Evolutionary conservation across 2,113 vertebrate species (phyloP).

Genomic region (Himantopus leucocephalus): DNA sequence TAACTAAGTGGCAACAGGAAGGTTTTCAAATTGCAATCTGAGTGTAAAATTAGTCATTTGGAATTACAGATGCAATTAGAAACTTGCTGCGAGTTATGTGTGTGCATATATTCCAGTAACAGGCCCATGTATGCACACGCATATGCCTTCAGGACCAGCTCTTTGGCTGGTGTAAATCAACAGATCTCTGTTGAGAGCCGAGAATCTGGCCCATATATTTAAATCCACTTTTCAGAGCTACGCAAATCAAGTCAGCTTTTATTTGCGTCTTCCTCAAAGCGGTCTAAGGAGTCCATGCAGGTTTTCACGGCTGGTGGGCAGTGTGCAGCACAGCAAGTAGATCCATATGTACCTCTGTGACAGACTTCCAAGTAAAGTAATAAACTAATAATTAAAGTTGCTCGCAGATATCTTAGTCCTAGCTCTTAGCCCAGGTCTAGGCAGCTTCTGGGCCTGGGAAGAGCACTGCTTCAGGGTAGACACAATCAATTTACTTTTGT

Average conservation of each 20-base stretch:
- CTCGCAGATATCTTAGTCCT: not conserved
- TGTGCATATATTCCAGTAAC: not conserved
- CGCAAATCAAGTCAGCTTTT: not conserved
- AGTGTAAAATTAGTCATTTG: not conserved
- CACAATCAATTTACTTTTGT: not conserved
- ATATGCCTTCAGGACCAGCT: not conserved
- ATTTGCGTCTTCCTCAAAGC: not conserved
- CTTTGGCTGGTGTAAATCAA: not conserved
- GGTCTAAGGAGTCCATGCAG: not conserved
- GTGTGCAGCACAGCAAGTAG: not conserved
- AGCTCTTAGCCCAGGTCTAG: not conserved
- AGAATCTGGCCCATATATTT: not conserved
- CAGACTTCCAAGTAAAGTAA: not conserved
- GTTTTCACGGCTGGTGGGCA: not conserved
- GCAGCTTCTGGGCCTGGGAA: not conserved
- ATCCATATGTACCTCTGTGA: not conserved
- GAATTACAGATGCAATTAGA: not conserved
- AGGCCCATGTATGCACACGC: fast-evolving
- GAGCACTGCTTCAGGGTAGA: not conserved
- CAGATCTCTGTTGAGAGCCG: not conserved
- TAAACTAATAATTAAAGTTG: not conserved
- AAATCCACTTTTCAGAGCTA: not conserved
- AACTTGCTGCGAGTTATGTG: not conserved
- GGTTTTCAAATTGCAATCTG: not conserved
- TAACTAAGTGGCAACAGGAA: not conserved